phyloP scores from a whole-genome alignment of 2,797 vertebrate species.

The Poeciliopsis presidionis region DNA sequence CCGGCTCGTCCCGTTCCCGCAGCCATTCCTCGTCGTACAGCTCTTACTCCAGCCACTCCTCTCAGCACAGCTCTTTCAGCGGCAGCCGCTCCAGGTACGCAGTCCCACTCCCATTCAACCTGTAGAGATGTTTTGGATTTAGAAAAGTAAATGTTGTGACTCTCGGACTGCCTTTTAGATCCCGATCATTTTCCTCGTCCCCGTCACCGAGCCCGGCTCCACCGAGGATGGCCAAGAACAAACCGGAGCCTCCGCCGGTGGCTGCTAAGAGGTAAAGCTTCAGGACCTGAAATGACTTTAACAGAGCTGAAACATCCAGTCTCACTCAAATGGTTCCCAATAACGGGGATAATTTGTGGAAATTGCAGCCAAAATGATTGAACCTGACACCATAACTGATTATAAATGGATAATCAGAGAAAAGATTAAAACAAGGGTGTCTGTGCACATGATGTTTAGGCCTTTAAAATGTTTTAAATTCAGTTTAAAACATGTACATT shows the following conservation, averaged over 20 bases:
- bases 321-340: background rate
- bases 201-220: constrained; percentile 89
- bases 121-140: background rate
- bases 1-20: constrained; percentile 89
- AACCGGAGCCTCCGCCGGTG: constrained; percentile 82
- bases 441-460: too few species aligned
- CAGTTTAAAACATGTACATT: too few species aligned
- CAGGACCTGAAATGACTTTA: background rate
- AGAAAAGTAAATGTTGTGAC: background rate
- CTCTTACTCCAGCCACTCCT: constrained; percentile 96
- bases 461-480: too few species aligned
- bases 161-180: constrained; percentile 72
- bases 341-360: background rate
- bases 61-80: constrained; percentile 94
- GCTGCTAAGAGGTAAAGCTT: constrained; percentile 85
- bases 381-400: background rate
- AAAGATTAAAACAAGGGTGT: background rate
- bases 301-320: background rate
- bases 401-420: background rate
- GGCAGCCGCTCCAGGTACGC: constrained; percentile 92
- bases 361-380: background rate
- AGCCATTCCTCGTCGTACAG: constrained; percentile 94
- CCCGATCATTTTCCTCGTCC: constrained; percentile 91
- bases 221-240: constrained; percentile 87
- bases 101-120: background rate